Conservation (phyloP, 2,797 vertebrate species). For the Etheostoma nigrum region DNA sequence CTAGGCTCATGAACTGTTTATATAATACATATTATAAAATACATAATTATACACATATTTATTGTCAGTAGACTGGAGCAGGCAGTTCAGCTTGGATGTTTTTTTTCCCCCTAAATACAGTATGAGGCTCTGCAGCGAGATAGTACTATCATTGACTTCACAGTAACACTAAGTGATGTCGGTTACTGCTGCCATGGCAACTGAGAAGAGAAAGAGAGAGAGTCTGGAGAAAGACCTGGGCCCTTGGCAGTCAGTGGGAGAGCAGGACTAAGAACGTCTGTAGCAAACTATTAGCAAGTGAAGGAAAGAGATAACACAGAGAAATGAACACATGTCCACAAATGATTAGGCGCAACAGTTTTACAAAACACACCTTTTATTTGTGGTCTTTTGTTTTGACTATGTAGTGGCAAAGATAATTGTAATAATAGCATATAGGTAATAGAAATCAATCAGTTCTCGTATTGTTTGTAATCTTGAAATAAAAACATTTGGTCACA, state of each 20-base stretch:
- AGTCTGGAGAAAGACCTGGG: constrained; percentile 44
- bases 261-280: constrained; percentile 71
- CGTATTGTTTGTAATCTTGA: too few species aligned
- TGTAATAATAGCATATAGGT: background rate
- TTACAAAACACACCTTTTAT: background rate
- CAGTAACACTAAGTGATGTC: constrained; percentile 82
- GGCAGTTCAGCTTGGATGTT: constrained; percentile 2
- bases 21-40: background rate
- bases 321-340: constrained; percentile 34
- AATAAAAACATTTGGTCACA: too few species aligned
- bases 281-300: constrained; percentile 78
- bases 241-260: constrained; percentile 62
- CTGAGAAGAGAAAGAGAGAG: constrained; percentile 54
- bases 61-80: constrained; percentile 21
- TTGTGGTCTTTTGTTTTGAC: background rate
- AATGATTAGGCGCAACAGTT: constrained; percentile 16
- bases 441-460: background rate
- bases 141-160: constrained; percentile 81
- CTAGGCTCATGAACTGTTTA: background rate
- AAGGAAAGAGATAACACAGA: constrained; percentile 56
- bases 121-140: constrained; percentile 66
- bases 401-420: background rate
- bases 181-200: constrained; percentile 88
- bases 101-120: constrained; percentile 41
- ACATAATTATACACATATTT: background rate